These are phyloP conservation scores for mouse (Mus musculus) DNA, from an alignment of 2,113 vertebrate species.

Conservation along the genomic window DNA sequence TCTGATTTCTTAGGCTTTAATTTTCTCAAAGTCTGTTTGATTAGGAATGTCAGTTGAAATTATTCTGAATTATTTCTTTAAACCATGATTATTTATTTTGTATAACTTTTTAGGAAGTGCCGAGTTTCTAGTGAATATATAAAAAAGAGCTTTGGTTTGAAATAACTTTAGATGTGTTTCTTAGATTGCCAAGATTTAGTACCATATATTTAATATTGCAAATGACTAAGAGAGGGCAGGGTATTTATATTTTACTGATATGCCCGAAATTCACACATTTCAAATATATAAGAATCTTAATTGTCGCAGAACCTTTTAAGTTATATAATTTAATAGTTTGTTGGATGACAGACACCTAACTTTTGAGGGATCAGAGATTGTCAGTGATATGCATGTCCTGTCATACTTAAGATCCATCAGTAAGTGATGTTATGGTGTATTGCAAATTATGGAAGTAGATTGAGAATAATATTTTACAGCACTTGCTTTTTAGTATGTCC, in stretches of 20 bases:
- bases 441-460: neutral
- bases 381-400: constrained; percentile 17
- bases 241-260: neutral
- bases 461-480: neutral
- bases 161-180: neutral
- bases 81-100: constrained; percentile 43
- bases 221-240: neutral
- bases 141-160: constrained; percentile 53
- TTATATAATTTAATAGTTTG: constrained; percentile 7
- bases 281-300: neutral
- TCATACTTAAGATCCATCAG: neutral
- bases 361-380: neutral
- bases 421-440: neutral
- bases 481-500: neutral
- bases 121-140: neutral
- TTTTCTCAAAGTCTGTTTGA: constrained; percentile 1
- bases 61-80: constrained; percentile 53
- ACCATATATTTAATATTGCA: neutral
- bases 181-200: constrained; percentile 10
- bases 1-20: constrained; percentile 40
- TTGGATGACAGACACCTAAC: neutral
- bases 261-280: constrained; percentile 29
- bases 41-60: constrained; percentile 49
- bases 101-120: neutral
- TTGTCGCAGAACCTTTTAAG: neutral